Conservation (phyloP, 2,888 invertebrate species). For the Anthophora plumipes region DNA sequence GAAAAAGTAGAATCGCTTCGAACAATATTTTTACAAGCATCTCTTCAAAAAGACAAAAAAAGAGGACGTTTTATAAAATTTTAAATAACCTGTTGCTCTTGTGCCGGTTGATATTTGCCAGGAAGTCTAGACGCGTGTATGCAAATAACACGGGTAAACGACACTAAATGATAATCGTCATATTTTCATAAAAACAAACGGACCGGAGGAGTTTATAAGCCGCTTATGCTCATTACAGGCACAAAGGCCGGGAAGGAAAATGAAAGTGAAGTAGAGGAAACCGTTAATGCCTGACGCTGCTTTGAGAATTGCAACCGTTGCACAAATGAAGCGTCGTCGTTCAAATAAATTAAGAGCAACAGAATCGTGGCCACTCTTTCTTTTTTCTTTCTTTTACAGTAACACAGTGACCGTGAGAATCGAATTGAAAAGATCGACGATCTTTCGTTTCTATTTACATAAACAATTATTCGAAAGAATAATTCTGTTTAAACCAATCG, state of each 20-base stretch:
- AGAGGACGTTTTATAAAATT: neutral
- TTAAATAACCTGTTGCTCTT: constrained; percentile 28
- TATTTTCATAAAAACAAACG: constrained; percentile 37
- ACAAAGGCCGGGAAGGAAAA: constrained; percentile 33
- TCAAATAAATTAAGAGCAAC: constrained; percentile 20
- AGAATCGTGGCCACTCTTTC: neutral
- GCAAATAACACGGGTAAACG: constrained; percentile 9
- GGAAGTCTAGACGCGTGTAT: neutral
- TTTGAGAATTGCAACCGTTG: constrained; percentile 42
- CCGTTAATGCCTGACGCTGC: constrained; percentile 28
- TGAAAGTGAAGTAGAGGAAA: constrained; percentile 28
- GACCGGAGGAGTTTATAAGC: constrained; percentile 35
- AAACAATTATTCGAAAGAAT: neutral
- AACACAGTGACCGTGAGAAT: no score
- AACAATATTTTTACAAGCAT: neutral
- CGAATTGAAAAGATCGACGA: neutral
- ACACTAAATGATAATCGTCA: constrained; percentile 16
- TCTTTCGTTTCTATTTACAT: neutral
- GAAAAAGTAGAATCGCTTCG: no score
- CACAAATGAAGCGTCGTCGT: constrained; percentile 14
- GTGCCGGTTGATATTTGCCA: neutral
- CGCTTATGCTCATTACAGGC: constrained; percentile 45
- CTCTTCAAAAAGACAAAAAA: neutral
- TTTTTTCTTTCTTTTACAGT: neutral
- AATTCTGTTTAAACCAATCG: no score